These are phyloP conservation scores for Calephelis nemesis DNA, from an alignment of 1,140 invertebrate genomes.

Conservation along the genomic window DNA sequence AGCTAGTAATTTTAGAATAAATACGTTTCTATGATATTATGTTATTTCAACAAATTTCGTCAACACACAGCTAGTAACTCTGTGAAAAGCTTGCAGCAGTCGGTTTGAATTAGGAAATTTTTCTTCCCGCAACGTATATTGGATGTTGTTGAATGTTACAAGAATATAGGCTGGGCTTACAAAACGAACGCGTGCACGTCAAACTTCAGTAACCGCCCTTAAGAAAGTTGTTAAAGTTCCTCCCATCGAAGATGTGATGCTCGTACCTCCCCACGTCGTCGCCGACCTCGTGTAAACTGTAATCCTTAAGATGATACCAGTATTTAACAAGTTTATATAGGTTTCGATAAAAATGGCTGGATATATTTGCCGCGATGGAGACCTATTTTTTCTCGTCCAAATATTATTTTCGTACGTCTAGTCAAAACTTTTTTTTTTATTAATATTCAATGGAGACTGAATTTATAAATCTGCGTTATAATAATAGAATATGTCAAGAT, in stretches of 20 bases:
- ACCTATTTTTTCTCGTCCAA: too few relatives aligned
- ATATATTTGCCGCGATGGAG: background rate
- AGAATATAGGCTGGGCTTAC: conserved; percentile 66
- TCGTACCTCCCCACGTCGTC: conserved; percentile 51
- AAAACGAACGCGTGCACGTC: conserved; percentile 64
- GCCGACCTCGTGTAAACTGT: conserved; percentile 70
- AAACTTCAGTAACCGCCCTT: conserved; percentile 74
- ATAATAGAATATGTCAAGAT: too few relatives aligned
- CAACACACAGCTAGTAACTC: too few relatives aligned
- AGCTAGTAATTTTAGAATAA: too few relatives aligned
- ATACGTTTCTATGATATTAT: too few relatives aligned
- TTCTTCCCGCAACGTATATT: conserved; percentile 36
- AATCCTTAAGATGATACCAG: conserved; percentile 72
- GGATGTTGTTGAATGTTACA: conserved; percentile 59
- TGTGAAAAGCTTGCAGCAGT: background rate
- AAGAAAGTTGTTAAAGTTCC: conserved; percentile 74
- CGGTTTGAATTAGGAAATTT: conserved; percentile 4
- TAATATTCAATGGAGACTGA: too few relatives aligned
- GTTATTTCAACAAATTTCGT: too few relatives aligned
- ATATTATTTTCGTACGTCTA: background rate
- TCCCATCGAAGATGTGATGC: conserved; percentile 65
- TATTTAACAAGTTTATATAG: conserved; percentile 70
- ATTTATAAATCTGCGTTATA: too few relatives aligned
- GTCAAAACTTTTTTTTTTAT: too few relatives aligned
- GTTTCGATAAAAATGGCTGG: conserved; percentile 22